Base-by-base conservation (phyloP, 2,888 invertebrate species). In the Cerastis rubricosa region DNA sequence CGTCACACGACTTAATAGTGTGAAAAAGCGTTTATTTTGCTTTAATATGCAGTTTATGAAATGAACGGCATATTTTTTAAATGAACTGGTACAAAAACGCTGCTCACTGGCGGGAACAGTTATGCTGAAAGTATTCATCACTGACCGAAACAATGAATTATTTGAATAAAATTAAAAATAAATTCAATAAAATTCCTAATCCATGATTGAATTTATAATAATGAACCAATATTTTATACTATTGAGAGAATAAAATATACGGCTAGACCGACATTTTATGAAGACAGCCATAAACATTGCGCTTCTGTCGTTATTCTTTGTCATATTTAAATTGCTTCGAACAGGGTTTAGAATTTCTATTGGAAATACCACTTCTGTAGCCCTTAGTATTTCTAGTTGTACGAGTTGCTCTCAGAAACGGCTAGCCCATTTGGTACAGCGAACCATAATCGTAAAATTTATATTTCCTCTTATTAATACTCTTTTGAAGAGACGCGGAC, bases 371-470 rank as follows among this genome's bases (percentile, higher is more conserved):
- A 61, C 14, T 49, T 35, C 40, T 25, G n/a, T 54, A 54, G 66
- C 51, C n/a, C 25, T 12, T 2, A 54, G 61, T 63, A 71, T 80
- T 51, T 22, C 63, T 68, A 1, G 14, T 43, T 22, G n/a, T 49
- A n/a, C 61, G 29, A 68, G 22, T 45, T 12, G 9, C 29, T 68
- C 17, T 51, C 63, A 40, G 45, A 70, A 84, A 45, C 35, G 22
- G 17, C 61, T 22, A 12, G 6, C 4, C 45, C 65, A 69, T 84
- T 59, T 68, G 71, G 40, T 68, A 63, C 67, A 67, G n/a, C 19
- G 12, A 57, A 59, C 51, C 12, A 83, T 54, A 63, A 69, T 71
- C 67, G 25, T 86, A 66, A 77, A 83, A n/a, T 69, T 64, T 83
- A 61, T 49, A 54, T 51, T 51, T 85, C 35, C 51, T 85, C 57